Conservation (phyloP, 2,888 invertebrate genomes). For the Brachyopa scutellaris region DNA sequence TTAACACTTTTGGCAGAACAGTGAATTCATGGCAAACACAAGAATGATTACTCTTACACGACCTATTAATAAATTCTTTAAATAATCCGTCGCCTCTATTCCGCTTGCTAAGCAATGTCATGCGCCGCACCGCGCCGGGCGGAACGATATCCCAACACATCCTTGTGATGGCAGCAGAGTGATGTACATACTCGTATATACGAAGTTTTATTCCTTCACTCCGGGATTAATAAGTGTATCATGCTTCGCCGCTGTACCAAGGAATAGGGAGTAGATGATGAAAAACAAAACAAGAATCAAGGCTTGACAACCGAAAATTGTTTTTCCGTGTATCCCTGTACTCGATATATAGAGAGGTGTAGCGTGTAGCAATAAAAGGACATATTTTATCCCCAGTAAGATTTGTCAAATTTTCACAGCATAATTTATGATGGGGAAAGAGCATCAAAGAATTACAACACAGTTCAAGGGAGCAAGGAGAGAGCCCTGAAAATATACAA, state of each 20-base stretch:
- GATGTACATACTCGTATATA: too few species aligned
- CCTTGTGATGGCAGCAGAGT: background rate
- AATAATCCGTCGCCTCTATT: conserved; percentile 13
- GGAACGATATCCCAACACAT: conserved; percentile 5
- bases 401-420: conserved; percentile 1
- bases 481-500: background rate
- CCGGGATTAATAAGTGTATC: conserved; percentile 23
- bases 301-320: conserved; percentile 43
- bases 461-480: conserved; percentile 1
- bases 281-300: conserved; percentile 16
- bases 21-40: background rate
- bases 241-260: conserved; percentile 23
- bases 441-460: background rate
- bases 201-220: background rate
- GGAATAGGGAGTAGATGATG: conserved; percentile 10
- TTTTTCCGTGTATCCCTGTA: conserved; percentile 23
- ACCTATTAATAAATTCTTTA: conserved; percentile 27
- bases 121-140: too few species aligned
- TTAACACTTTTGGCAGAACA: conserved; percentile 3
- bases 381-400: conserved; percentile 1
- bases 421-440: background rate
- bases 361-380: conserved; percentile 3
- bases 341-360: conserved; percentile 1
- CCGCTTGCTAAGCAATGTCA: background rate
- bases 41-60: conserved; percentile 13